Evolutionary conservation across 2,113 vertebrate genomes (phyloP).

Genomic region (Vimba vimba): DNA sequence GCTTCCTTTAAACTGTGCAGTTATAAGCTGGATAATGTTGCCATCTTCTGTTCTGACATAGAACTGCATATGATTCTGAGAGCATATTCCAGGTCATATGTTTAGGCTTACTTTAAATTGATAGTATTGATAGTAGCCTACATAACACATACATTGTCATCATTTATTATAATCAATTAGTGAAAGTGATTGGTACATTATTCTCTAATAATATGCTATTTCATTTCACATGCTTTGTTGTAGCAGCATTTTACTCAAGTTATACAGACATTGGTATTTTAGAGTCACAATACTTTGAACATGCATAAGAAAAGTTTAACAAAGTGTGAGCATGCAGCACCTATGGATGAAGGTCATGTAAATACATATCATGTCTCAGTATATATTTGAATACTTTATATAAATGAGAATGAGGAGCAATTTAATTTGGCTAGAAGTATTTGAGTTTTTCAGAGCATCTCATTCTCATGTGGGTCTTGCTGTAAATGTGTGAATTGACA

Average conservation of each 20-base stretch:
- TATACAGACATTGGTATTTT: too few species aligned
- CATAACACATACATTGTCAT: neutral
- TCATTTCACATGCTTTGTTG: neutral
- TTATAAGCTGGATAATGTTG: slow-evolving; percentile 5
- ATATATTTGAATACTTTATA: too few species aligned
- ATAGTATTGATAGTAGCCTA: neutral
- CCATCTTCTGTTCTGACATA: slow-evolving; percentile 32
- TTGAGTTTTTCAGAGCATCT: neutral
- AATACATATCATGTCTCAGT: too few species aligned
- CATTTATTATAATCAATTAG: neutral
- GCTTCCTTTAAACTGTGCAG: neutral
- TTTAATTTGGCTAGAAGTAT: neutral
- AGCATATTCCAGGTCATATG: neutral
- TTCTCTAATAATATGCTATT: neutral
- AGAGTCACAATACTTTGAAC: too few species aligned
- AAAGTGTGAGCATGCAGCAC: too few species aligned
- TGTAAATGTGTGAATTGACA: neutral
- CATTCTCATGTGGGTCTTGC: neutral
- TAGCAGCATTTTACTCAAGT: neutral
- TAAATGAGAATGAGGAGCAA: too few species aligned
- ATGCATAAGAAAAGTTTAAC: too few species aligned
- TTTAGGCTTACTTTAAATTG: neutral
- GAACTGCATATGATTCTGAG: neutral
- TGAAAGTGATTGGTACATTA: neutral
- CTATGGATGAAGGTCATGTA: too few species aligned